Evolutionary conservation across 2,113 vertebrate genomes (phyloP), one percentile per base, ranked within the genome.

Genomic region (Tamias sibiricus): DNA sequence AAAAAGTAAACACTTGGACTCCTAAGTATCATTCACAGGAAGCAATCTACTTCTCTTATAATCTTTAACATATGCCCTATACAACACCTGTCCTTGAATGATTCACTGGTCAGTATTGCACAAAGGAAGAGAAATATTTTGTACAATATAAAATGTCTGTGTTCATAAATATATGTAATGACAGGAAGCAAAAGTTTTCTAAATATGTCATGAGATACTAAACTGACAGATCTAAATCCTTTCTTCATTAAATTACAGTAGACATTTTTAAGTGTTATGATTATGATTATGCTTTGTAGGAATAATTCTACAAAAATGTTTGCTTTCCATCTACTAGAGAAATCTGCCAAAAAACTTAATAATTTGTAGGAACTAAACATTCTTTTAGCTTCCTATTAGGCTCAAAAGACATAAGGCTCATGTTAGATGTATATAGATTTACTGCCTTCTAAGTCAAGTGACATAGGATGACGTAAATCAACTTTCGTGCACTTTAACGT

Each of bases 221-320:
- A 74, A 92, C 24, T 30, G 12, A 93, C 13, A 22, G 42, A 44
- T 62, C 30, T 74, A 86, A 64, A 74, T n/a, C 74, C 20, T 66
- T 89, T 94, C 83, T 84, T 86, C 44, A 83, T 79, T 87, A 93
- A 82, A 83, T 83, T 68, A 87, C 0, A 83, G 11, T 22, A 88
- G 54, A 52, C 14, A 79, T 84, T 83, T 95, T 30, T 1, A 54
- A 85, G 42, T 54, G 49, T n/a, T 82, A 20, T n/a, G n/a, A n/a
- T 35, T 19, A 84, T 74, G 69, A 71, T 49, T 81, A 68, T 47
- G 47, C 49, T 91, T 90, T 72, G 86, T 1, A 85, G 57, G 6
- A 92, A 72, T 2, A 20, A 69, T 66, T 87, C 40, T 49, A 87
- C 17, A 72, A 87, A 82, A 90, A 66, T 85, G 64, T 86, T 72